Evolutionary conservation across 2,797 vertebrate species (phyloP), one percentile per base, ranked within the genome.

Genomic region (Holocentrus rufus): DNA sequence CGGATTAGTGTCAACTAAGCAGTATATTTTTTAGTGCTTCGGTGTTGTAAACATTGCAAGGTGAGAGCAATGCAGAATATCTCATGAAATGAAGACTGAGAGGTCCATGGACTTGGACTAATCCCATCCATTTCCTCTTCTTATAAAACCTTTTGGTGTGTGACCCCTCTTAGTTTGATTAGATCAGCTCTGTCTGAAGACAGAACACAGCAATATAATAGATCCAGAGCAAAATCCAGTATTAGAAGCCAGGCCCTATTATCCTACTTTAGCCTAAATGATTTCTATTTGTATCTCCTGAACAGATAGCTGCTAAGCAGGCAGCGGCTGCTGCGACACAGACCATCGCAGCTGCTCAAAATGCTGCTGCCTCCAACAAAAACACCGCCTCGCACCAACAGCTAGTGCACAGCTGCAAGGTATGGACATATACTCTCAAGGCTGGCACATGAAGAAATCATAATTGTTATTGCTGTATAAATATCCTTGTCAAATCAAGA

Each of bases 391-490:
- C 97, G 34, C 98, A 99, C 87, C 98, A 99, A 84, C 97, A 99
- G 62, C 95, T 99, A 47, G 97, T 99, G 36, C 96, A 98, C 91
- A 99, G 97, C 93, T 99, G 98, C 89, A 99, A 99, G 97, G 98
- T 97, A 94, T 22, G 50, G 71, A 80, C 47, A 53, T 54, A 13
- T 18, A 20, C 50, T 42, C 36, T 75, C 56, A 2, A 34, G 20
- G 11, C 27, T 13, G 13, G 11, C 25, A 36, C 27, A 18, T 42
- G 11, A 11, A 42, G 20, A 13, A 44, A 42, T 54, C 20, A 4
- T 9, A 9, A 7, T 49, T 34, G 42, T 63, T 13, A 14, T 25
- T 49, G 25, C 17, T 18, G 42, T 15, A 20, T 62, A 11, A 46
- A 25, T 2, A 22, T 39, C 57, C 39, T 7, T 39, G 7, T n/a